Percentiles rank a stretch among this genome's conserved stretches.
These are phyloP conservation scores for Drosophila testacea DNA, from an alignment of 2,888 invertebrate species.

Conservation along the genomic window DNA sequence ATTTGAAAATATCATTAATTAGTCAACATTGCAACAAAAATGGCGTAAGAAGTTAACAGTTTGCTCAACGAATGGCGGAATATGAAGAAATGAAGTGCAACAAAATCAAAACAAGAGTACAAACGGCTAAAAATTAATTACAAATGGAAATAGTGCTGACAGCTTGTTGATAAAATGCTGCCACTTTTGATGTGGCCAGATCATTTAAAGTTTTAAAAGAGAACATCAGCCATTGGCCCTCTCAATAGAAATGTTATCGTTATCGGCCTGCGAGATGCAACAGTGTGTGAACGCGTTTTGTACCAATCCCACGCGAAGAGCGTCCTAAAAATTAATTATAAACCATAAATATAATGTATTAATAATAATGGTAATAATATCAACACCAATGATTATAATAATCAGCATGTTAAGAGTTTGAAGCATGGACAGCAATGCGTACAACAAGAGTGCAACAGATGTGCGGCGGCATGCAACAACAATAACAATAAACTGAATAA, in stretches of 20 bases:
- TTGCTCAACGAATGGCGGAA: background rate
- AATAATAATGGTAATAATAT: background rate
- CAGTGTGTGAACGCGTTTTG: slow-evolving; percentile 6
- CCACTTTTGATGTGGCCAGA: background rate
- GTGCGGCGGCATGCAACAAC: slow-evolving; percentile 1
- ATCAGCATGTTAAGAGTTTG: background rate
- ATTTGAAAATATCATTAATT: background rate
- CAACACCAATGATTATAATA: background rate
- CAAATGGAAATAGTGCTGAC: too few relatives aligned
- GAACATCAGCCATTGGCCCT: background rate
- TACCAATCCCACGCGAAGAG: background rate
- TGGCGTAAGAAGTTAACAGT: background rate
- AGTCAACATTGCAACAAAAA: background rate
- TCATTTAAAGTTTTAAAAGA: background rate
- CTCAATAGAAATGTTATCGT: slow-evolving; percentile 6
- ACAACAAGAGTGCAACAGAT: background rate
- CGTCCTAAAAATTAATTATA: background rate
- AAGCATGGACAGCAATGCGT: background rate
- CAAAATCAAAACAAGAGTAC: background rate
- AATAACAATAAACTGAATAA: background rate
- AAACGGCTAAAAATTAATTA: too few relatives aligned
- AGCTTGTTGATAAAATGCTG: background rate
- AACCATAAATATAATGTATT: background rate
- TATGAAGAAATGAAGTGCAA: background rate
- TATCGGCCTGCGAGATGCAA: slow-evolving; percentile 11